A percentile compares a stretch with the other conserved stretches of the same genome.
phyloP scores from a whole-genome alignment of 2,113 vertebrate genomes.

The Aramus guarauna region DNA sequence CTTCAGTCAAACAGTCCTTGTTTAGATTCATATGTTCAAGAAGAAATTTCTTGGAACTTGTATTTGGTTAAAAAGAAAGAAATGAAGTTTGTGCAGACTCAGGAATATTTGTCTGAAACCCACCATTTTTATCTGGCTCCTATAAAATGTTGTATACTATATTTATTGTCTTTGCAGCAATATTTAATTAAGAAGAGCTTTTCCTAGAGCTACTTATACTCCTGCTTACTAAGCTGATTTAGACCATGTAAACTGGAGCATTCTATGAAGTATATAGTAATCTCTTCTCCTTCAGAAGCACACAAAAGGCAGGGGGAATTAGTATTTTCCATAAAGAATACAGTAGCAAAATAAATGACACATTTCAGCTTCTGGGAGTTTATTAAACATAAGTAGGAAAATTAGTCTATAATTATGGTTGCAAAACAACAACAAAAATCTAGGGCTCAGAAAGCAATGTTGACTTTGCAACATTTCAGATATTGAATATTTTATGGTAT shows the following conservation, averaged over 20 bases:
- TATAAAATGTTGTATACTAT: neutral
- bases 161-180: neutral
- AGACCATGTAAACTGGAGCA: neutral
- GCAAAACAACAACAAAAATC: slow-evolving; percentile 3
- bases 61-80: neutral
- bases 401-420: neutral
- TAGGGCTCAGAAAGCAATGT: neutral
- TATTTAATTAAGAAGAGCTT: neutral
- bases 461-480: slow-evolving; percentile 11
- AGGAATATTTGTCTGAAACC: neutral
- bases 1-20: neutral
- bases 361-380: slow-evolving; percentile 27
- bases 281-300: neutral
- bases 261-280: neutral
- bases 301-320: neutral
- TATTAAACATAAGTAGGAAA: slow-evolving; percentile 18
- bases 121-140: neutral
- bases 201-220: neutral
- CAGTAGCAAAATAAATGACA: neutral
- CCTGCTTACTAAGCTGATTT: neutral
- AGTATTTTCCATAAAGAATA: neutral
- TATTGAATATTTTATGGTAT: slow-evolving; percentile 25
- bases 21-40: neutral
- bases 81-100: neutral
- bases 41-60: neutral